Conservation (phyloP, 2,888 invertebrate species). For the Drosophila buzzatii region DNA sequence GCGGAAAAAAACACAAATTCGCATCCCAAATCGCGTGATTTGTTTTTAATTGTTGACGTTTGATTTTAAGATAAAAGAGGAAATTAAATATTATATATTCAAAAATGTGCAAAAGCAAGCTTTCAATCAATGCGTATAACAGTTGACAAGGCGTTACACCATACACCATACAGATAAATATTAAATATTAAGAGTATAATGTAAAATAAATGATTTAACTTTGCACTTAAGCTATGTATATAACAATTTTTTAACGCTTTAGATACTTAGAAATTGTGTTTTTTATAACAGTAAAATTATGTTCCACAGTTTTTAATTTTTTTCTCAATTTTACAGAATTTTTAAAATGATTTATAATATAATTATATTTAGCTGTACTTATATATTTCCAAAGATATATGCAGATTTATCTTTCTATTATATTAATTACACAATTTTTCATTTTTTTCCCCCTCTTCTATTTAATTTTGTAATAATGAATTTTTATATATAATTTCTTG, state of each 20-base stretch:
- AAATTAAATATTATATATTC: conserved; percentile 16
- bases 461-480: conserved; percentile 2
- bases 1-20: background rate
- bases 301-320: background rate
- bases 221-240: background rate
- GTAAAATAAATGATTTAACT: background rate
- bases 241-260: background rate
- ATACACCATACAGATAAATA: background rate
- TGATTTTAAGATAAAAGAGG: conserved; percentile 8
- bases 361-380: background rate
- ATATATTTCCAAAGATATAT: background rate
- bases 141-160: background rate
- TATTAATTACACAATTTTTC: background rate
- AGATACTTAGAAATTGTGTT: no score
- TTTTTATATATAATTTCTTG: conserved; percentile 84
- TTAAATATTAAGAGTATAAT: background rate
- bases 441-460: background rate
- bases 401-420: background rate
- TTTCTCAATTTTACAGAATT: background rate
- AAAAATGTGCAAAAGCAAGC: background rate
- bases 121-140: background rate
- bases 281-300: background rate
- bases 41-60: conserved; percentile 34
- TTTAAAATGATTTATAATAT: background rate
- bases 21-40: conserved; percentile 31